Evolutionary conservation across 2,797 vertebrate species (phyloP).

Genomic region (Harpagifer antarcticus): DNA sequence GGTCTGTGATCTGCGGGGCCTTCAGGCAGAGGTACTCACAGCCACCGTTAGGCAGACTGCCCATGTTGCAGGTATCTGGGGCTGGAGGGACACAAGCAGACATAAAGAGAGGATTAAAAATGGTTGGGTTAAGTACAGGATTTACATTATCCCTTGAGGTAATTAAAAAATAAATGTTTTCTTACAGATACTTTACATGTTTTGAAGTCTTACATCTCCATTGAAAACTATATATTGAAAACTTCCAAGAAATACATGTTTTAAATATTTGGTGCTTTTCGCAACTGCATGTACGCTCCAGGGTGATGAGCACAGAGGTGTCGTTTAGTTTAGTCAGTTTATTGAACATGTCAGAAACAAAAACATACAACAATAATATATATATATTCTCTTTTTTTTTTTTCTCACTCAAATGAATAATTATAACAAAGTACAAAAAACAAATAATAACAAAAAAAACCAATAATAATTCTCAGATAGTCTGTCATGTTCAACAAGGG

Average conservation of each 20-base stretch:
- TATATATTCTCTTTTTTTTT: too few relatives aligned
- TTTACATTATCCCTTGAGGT: neutral
- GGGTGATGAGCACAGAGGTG: slow-evolving; percentile 1
- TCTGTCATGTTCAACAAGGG: too few relatives aligned
- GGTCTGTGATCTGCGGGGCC: slow-evolving; percentile 95
- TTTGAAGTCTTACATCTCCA: neutral
- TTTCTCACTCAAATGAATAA: too few relatives aligned
- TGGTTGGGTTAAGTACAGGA: neutral
- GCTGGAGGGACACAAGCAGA: slow-evolving; percentile 76
- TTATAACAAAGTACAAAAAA: too few relatives aligned
- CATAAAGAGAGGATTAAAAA: neutral
- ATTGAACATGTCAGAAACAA: too few relatives aligned
- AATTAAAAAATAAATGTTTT: neutral
- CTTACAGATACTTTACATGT: neutral
- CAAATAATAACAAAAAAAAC: too few relatives aligned
- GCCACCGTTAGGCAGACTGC: slow-evolving; percentile 92
- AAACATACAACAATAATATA: too few relatives aligned
- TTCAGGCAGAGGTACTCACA: slow-evolving; percentile 97
- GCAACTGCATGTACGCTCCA: neutral
- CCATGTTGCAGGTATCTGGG: slow-evolving; percentile 92
- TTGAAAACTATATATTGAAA: neutral
- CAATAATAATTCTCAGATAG: too few relatives aligned
- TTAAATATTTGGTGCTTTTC: neutral
- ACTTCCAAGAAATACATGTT: neutral
- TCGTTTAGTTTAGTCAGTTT: too few relatives aligned